A percentile compares a stretch with the other conserved stretches of the same genome.
Conservation (phyloP, 2,888 invertebrate species). For the Ptychoptera contaminata region DNA sequence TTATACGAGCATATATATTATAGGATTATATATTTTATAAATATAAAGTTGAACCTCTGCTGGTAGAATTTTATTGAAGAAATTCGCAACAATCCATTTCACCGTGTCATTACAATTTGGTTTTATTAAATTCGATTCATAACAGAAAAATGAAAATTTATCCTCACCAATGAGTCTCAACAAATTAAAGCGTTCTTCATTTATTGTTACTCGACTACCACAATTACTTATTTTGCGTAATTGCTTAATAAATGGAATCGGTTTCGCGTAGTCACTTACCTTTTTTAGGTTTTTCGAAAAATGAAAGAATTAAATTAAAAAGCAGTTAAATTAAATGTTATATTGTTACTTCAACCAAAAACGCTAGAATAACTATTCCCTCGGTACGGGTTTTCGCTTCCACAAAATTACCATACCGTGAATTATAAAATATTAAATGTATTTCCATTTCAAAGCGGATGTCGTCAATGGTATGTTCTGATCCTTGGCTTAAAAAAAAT, state of each 20-base stretch:
- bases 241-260: too few species aligned
- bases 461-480: background rate
- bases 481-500: background rate
- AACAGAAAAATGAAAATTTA: background rate
- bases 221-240: too few species aligned
- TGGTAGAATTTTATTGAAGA: too few species aligned
- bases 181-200: background rate
- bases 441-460: background rate
- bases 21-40: too few species aligned
- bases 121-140: background rate
- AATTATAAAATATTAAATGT: background rate
- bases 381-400: background rate
- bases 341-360: too few species aligned
- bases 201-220: background rate
- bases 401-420: background rate
- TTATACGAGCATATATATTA: too few species aligned
- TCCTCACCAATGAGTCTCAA: background rate
- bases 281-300: background rate
- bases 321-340: too few species aligned
- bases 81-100: background rate
- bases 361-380: background rate
- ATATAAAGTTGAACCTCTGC: too few species aligned
- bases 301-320: background rate
- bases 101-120: constrained; percentile 1
- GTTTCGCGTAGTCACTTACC: background rate